These are phyloP conservation scores for Oreochromis grahami DNA, from an alignment of 2,797 vertebrate genomes.

Conservation along the genomic window DNA sequence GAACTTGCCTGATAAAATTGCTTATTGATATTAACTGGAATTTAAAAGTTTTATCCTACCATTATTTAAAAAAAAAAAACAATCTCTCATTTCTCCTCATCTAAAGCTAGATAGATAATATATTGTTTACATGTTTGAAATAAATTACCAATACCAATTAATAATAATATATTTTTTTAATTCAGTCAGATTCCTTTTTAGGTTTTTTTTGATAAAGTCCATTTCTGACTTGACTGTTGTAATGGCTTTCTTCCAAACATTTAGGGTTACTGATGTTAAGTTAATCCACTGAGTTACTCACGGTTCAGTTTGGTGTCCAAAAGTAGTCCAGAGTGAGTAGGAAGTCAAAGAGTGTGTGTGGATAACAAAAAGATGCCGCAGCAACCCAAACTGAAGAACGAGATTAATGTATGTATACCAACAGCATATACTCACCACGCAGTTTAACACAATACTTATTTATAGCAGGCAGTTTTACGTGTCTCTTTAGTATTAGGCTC, in stretches of 20 bases:
- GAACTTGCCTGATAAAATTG: not conserved
- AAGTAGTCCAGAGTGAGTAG: not conserved
- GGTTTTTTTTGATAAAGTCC: not conserved
- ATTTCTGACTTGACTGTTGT: not conserved
- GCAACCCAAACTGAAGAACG: not conserved
- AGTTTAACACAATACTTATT: not conserved
- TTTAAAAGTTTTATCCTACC: not conserved
- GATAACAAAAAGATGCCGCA: not conserved
- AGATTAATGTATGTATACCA: not conserved
- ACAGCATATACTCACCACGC: not conserved
- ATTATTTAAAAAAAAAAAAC: accelerated
- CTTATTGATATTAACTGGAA: conserved; percentile 9
- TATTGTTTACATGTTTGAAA: no score
- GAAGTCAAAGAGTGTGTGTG: not conserved
- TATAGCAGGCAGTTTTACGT: not conserved
- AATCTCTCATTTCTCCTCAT: not conserved
- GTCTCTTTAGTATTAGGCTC: not conserved
- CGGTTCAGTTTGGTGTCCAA: not conserved
- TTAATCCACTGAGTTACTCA: not conserved
- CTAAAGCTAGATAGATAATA: not conserved
- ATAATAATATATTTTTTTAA: not conserved
- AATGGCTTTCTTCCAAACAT: not conserved
- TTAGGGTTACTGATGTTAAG: not conserved
- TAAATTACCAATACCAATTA: no score
- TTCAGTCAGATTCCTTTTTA: not conserved